phyloP scores from a whole-genome alignment of 35 echinoderm and acorn worm species.

The Apostichopus californicus region DNA sequence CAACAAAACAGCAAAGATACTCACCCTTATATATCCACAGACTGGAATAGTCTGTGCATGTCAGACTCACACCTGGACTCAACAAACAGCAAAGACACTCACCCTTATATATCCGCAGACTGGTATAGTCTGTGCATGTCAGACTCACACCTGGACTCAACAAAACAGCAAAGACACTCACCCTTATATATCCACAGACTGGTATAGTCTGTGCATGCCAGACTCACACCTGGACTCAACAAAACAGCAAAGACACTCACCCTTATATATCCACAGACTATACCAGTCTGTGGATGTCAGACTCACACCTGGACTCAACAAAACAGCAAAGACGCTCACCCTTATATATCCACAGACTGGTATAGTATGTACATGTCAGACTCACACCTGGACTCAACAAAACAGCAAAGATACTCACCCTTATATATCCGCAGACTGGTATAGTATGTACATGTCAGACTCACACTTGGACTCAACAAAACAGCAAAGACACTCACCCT shows the following conservation, averaged over 20 bases:
- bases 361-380: too few species aligned
- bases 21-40: slow-evolving; percentile 88
- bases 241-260: slow-evolving; percentile 37
- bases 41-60: slow-evolving; percentile 59
- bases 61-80: too few species aligned
- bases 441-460: too few species aligned
- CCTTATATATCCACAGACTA: slow-evolving; percentile 85
- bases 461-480: too few species aligned
- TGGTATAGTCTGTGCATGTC: background rate
- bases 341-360: slow-evolving; percentile 87
- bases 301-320: too few species aligned
- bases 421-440: slow-evolving; percentile 84
- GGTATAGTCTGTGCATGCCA: background rate
- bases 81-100: background rate
- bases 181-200: slow-evolving; percentile 87
- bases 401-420: slow-evolving; percentile 53
- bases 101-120: slow-evolving; percentile 92
- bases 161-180: slow-evolving; percentile 11
- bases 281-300: too few species aligned
- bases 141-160: too few species aligned
- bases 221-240: too few species aligned
- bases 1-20: background rate
- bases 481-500: slow-evolving; percentile 58
- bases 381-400: too few species aligned
- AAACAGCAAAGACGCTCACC: slow-evolving; percentile 47